Base-by-base conservation (phyloP, 2,888 invertebrate genomes). In the Osmoderma eremita region DNA sequence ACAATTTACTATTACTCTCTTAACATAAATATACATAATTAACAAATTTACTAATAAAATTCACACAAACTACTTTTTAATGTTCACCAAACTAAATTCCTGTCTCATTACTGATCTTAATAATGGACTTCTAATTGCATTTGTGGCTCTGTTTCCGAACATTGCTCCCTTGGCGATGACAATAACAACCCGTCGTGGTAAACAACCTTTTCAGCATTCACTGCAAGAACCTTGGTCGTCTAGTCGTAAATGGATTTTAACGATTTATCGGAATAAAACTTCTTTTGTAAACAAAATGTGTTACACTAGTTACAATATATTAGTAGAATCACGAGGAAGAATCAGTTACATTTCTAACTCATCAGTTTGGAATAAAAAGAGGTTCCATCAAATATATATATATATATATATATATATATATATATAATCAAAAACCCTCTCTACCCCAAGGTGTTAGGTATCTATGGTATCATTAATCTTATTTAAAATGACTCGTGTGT, bases 181-280 rank as follows among this genome's bases (percentile, higher is more conserved):
- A 42, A 42, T 38, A 15, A 53, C 30, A 38, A 45, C 58, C 13
- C 13, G 22, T 10, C 12, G 2, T 0, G 45, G 58, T 45, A 58
- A 58, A 58, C 58, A 58, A 58, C 30, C 12, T 58, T 58, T 42
- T 24, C 58, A 58, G 45, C 15, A 18, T 58, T 58, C 45, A 45
- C 42, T 24, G 15, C 24, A 45, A 22, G 15, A 42, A 13, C 17
- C 10, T 17, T 1, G 8, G 58, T 8, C 24, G 24, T 24, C n/a
- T 56, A 24, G 20, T 41, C 24, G 22, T 56, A 56, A 56, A 56
- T 42, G 12, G 5, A n/a, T 42, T 58, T 58, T 58, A 58, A 58
- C 42, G 58, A 58, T 41, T 17, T 5, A 22, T 45, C n/a, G 30
- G 42, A 42, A 3, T 42, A 42, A 42, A 42, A 15, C 42, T 42